phyloP scores from a whole-genome alignment of 2,113 vertebrate genomes.

The Rhodinocichla rosea region DNA sequence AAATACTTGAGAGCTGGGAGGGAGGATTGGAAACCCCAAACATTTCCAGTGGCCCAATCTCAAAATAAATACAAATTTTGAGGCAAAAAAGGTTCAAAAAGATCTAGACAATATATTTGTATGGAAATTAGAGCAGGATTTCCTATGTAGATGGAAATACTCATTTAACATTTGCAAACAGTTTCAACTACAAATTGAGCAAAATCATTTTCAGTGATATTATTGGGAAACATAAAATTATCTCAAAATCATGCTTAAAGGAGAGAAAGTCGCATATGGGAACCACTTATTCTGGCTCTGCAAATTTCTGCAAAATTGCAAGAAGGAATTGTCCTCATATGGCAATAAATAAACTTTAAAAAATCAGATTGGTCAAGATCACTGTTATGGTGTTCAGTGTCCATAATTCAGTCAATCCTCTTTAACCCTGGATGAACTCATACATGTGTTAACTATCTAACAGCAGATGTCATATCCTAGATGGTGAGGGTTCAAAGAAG shows the following conservation, averaged over 20 bases:
- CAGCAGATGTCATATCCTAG: constrained; percentile 13
- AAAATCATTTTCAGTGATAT: not conserved
- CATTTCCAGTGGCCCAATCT: not conserved
- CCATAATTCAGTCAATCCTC: not conserved
- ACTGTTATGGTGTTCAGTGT: not conserved
- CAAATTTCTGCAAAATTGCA: not conserved
- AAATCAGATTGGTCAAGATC: not conserved
- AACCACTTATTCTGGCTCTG: not conserved
- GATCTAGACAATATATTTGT: not conserved
- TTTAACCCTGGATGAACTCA: constrained; percentile 27
- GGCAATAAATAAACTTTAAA: not conserved
- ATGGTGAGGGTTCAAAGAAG: constrained; percentile 22
- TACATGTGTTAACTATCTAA: constrained; percentile 22
- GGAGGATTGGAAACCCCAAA: not conserved
- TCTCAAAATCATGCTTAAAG: not conserved
- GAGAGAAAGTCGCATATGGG: not conserved
- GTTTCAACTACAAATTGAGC: not conserved
- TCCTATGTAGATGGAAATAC: not conserved
- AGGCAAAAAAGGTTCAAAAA: not conserved
- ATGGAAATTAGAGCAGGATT: not conserved
- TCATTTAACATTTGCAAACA: not conserved
- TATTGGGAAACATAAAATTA: not conserved
- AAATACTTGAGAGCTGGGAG: not conserved
- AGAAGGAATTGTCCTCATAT: not conserved
- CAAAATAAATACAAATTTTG: not conserved